These are phyloP conservation scores for Acrossocheilus wenchowensis DNA, from an alignment of 2,797 vertebrate species.

Conservation along the genomic window DNA sequence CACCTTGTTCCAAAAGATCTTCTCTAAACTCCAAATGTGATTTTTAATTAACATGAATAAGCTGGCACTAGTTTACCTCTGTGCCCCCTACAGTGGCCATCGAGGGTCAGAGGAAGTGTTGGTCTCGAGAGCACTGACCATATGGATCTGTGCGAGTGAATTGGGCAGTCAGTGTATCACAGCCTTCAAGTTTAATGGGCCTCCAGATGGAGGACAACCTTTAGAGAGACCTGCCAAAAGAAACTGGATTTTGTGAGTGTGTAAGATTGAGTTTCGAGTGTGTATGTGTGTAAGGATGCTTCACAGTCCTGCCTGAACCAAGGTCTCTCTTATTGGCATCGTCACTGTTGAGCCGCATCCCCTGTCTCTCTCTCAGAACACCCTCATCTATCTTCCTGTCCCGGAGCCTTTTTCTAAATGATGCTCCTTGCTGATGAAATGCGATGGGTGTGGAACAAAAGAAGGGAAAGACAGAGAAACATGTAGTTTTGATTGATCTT, in stretches of 20 bases:
- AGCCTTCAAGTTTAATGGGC: slow-evolving; percentile 39
- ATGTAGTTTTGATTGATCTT: slow-evolving; percentile 73
- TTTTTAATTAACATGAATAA: slow-evolving; percentile 6
- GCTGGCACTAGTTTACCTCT: slow-evolving; percentile 54
- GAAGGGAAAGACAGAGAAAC: slow-evolving; percentile 78
- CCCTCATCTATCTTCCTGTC: slow-evolving; percentile 86
- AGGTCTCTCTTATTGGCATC: slow-evolving; percentile 67
- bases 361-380: slow-evolving; percentile 84
- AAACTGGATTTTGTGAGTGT: slow-evolving; percentile 32
- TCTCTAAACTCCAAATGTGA: slow-evolving; percentile 1
- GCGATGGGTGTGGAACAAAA: slow-evolving; percentile 78
- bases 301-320: slow-evolving; percentile 55
- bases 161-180: slow-evolving; percentile 20
- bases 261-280: slow-evolving; percentile 22
- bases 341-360: slow-evolving; percentile 75
- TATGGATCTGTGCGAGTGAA: slow-evolving; percentile 27
- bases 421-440: slow-evolving; percentile 83
- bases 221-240: slow-evolving; percentile 42
- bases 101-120: slow-evolving; percentile 58
- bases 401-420: slow-evolving; percentile 83
- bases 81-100: slow-evolving; percentile 65
- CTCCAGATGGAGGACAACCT: slow-evolving; percentile 48
- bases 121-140: slow-evolving; percentile 59
- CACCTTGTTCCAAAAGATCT: background rate
- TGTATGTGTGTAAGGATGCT: slow-evolving; percentile 37